Base-by-base conservation (phyloP, 2,113 vertebrate genomes). In the Ibidorhyncha struthersii region DNA sequence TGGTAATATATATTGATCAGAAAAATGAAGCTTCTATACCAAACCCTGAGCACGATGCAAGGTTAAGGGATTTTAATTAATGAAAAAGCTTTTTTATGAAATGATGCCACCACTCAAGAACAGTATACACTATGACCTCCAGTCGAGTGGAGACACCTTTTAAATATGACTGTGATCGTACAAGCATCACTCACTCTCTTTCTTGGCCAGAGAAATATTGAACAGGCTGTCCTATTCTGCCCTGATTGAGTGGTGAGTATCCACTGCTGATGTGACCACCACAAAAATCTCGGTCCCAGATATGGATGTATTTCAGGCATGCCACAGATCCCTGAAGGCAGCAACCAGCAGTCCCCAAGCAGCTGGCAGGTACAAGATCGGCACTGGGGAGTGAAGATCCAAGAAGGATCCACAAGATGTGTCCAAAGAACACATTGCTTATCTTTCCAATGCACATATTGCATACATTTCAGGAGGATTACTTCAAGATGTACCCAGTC, bases 51-150 rank as follows among this genome's bases (percentile, higher is more conserved):
- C 96, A 90, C 26, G 72, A 87, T 18, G 45, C 79, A 80, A 92
- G 87, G 91, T 94, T 98, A 96, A 90, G 94, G 73, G 92, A 90
- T 83, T 96, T 94, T 97, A 97, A 98, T 97, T 96, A 97, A 97
- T 73, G 97, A 90, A 89, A 94, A 89, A 96, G 95, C 86, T 90
- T 96, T 98, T 96, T 96, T 96, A 95, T 94, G 90, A 96, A 95
- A 95, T 71, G 82, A 85, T 91, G 77, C 89, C 50, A 86, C 93
- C 66, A 91, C 92, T 86, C 74, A 69, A 63, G 89, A n/a, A 69
- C 40, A 90, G 67, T 73, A 49, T 49, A 76, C 70, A n/a, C 61
- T 43, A 17, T 90, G 66, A 96, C 94, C 85, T 96, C 94, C 67
- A 59, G 66, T 94, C 91, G 96, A 90, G 78, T 65, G 76, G 73